Conservation (phyloP, 2,888 invertebrate species). For the Cephus sareptanus region DNA sequence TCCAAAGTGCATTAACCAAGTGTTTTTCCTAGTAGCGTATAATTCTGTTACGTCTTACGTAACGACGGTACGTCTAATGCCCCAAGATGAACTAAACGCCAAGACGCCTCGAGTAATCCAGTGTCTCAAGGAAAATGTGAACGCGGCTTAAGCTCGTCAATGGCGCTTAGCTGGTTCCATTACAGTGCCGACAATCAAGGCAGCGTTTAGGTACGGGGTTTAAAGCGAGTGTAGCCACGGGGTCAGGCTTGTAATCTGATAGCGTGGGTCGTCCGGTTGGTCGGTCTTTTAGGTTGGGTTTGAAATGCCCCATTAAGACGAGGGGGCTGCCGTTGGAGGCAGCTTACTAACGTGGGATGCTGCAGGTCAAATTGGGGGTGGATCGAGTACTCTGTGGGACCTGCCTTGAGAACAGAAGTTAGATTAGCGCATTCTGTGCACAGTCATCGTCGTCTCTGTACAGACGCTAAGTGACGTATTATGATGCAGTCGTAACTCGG, state of each 20-base stretch:
- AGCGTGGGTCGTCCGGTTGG: conserved; percentile 42
- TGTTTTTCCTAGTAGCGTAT: neutral
- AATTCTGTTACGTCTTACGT: neutral
- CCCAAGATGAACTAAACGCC: neutral
- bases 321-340: conserved; percentile 41
- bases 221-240: conserved; percentile 37
- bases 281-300: conserved; percentile 41
- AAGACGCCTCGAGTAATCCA: neutral
- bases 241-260: conserved; percentile 46
- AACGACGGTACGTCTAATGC: neutral
- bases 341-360: conserved; percentile 39
- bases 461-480: neutral
- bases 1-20: neutral
- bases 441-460: neutral
- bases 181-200: neutral
- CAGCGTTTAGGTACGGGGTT: neutral
- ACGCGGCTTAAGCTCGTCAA: neutral
- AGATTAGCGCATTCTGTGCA: neutral
- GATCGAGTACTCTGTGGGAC: neutral
- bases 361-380: conserved; percentile 3
- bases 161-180: neutral
- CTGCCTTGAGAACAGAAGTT: neutral
- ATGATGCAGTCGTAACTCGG: neutral
- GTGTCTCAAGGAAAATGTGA: neutral
- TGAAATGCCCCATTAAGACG: conserved; percentile 50